Percentiles rank a stretch among this genome's conserved stretches.
Conservation (phyloP, 2,113 vertebrate species). For the Philantomba maxwellii region DNA sequence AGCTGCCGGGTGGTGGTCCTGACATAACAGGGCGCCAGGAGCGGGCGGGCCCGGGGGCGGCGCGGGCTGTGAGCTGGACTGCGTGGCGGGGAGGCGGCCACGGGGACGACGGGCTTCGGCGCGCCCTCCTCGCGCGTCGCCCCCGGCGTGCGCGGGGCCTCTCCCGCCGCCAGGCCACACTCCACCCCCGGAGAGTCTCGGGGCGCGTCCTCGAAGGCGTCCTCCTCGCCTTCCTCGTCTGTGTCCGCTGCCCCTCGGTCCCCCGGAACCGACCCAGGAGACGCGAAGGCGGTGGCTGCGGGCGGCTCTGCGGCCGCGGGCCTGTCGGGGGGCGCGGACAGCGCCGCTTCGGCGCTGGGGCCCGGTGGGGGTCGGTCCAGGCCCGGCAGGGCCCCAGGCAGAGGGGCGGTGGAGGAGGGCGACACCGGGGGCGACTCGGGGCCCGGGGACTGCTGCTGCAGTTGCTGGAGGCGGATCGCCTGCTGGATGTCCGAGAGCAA, state of each 20-base stretch:
- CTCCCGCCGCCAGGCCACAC: neutral
- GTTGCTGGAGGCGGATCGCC: slow-evolving; percentile 90
- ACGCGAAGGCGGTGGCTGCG: neutral
- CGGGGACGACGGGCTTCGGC: neutral
- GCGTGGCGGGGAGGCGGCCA: slow-evolving; percentile 53
- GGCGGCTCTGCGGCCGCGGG: neutral
- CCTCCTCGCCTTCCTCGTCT: slow-evolving; percentile 65
- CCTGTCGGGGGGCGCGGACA: slow-evolving; percentile 41
- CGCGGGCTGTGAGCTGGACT: slow-evolving; percentile 80
- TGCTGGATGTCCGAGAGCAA: slow-evolving; percentile 97
- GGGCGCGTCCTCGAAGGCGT: slow-evolving; percentile 63
- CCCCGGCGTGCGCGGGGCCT: neutral
- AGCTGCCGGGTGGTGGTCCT: slow-evolving; percentile 96
- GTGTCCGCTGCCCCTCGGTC: slow-evolving; percentile 42
- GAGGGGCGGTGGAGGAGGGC: neutral
- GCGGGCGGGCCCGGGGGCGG: slow-evolving; percentile 88
- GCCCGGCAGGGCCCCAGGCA: slow-evolving; percentile 57
- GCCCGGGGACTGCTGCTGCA: slow-evolving; percentile 77
- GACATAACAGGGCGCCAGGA: slow-evolving; percentile 91
- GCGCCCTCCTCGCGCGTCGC: neutral
- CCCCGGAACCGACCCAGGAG: neutral
- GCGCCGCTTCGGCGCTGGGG: slow-evolving; percentile 2
- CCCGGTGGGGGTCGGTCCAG: slow-evolving; percentile 46
- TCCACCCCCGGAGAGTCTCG: slow-evolving; percentile 53
- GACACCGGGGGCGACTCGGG: neutral